phyloP scores from a whole-genome alignment of 2,113 vertebrate species.

The Catharus bicknelli region DNA sequence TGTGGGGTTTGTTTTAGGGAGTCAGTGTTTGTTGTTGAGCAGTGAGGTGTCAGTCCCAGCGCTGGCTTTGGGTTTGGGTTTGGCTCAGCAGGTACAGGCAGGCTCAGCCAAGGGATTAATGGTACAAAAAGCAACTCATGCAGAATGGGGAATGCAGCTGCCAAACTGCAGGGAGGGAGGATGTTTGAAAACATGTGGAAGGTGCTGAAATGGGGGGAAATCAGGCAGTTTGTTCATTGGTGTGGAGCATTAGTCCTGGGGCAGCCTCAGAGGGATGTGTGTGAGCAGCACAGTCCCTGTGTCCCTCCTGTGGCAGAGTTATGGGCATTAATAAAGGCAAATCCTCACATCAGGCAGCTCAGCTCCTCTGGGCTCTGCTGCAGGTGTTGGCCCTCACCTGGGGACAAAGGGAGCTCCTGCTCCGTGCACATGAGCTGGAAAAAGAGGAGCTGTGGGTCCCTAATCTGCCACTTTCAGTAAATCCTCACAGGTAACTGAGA shows the following conservation, averaged over 20 bases:
- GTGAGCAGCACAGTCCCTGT: neutral
- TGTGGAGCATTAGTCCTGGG: neutral
- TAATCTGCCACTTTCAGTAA: rapidly evolving
- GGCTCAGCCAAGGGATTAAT: neutral
- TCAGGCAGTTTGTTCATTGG: neutral
- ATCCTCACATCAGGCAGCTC: neutral
- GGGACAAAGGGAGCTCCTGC: neutral
- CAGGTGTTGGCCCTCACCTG: neutral
- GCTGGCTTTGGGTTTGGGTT: neutral
- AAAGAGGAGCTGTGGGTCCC: neutral
- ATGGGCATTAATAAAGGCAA: neutral
- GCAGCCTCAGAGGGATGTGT: neutral
- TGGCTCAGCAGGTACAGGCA: neutral
- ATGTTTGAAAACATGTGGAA: neutral
- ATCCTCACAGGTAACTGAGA: neutral
- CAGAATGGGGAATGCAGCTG: neutral
- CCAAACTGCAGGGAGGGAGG: neutral
- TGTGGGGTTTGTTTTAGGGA: neutral
- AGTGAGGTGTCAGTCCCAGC: neutral
- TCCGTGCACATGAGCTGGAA: neutral
- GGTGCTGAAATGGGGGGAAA: neutral
- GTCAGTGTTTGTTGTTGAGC: neutral
- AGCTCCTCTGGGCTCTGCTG: neutral
- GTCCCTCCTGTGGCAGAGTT: neutral
- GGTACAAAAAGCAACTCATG: neutral